Base-by-base conservation (phyloP, 2,797 vertebrate genomes). In the Amphiprion clarkii region DNA sequence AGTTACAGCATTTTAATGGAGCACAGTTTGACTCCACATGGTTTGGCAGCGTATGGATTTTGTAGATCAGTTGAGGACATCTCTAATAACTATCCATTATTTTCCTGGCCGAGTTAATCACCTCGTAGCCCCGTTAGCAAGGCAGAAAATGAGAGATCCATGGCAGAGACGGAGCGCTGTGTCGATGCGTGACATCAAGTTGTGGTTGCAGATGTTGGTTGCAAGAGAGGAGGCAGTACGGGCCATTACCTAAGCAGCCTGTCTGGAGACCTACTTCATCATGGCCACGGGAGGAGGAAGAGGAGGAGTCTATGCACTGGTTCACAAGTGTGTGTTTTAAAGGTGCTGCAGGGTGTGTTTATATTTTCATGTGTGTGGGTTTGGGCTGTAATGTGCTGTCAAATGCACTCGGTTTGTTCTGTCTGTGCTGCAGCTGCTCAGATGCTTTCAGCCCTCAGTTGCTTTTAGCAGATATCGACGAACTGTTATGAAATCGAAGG, bases 171-270 rank as follows among this genome's bases (percentile, higher is more conserved):
- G 16, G 51, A 69, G 46, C 51, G 46, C 40, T 19, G 66, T 67
- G 74, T 58, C 49, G 21, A 62, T 77, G 60, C 0, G 1, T 62
- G 69, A 81, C 60, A 58, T 51, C 73, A 76, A 82, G 74, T 71
- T 56, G 23, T 58, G 70, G 36, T 70, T 62, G 59, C 29, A 53
- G 39, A 81, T 84, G 73, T 42, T 72, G 74, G 11, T 56, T 73
- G 70, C 46, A 58, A 53, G 61, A 49, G 76, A 77, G 53, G 40
- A 78, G 74, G 27, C 58, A 81, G 60, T 69, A 71, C n/a, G 74
- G 72, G 31, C 81, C 87, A 83, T 91, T 91, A 90, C 78, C 83
- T 85, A 74, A 65, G 87, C 81, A 74, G 73, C 63, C 67, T 79
- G 66, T 79, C 77, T 81, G 75, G 67, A 75, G 72, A 78, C 79